A percentile compares a stretch with the other conserved stretches of the same genome.
Evolutionary conservation across 53 echinoderm and acorn worm genomes (phyloP).

Genomic region (Paracentrotus lividus): DNA sequence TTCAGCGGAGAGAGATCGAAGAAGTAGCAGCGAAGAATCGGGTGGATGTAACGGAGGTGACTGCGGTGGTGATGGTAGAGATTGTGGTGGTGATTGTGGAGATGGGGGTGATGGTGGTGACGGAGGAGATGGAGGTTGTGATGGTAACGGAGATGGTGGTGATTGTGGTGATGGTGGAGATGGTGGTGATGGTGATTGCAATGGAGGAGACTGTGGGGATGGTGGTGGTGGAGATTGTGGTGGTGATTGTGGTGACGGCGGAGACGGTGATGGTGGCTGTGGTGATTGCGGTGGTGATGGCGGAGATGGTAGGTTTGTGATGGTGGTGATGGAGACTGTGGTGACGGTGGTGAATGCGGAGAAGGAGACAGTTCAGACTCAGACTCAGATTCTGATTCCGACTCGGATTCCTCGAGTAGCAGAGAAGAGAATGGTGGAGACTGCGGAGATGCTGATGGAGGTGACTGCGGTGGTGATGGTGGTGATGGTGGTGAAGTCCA

Average conservation of each 20-base stretch:
- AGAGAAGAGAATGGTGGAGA: constrained; percentile 41
- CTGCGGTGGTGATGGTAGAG: background rate
- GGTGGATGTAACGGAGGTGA: constrained; percentile 5
- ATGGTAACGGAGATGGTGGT: background rate
- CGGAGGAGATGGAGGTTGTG: constrained; percentile 2
- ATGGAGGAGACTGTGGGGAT: background rate
- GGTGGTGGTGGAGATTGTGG: background rate
- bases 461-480: constrained; percentile 1
- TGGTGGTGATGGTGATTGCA: background rate
- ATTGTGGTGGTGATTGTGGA: background rate
- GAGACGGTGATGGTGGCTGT: background rate
- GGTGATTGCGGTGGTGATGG: constrained; percentile 17
- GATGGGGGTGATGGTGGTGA: background rate
- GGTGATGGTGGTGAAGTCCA: background rate
- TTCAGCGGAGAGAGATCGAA: constrained; percentile 43
- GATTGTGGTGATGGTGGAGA: background rate
- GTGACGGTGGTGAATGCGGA: constrained; percentile 39
- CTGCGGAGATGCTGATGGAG: background rate
- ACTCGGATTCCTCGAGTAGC: background rate
- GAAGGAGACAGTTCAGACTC: constrained; percentile 26
- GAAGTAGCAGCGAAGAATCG: constrained; percentile 52
- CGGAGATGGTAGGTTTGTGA: constrained; percentile 3
- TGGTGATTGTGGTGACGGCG: constrained; percentile 16
- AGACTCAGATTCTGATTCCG: constrained; percentile 5
- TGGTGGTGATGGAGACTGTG: background rate